phyloP scores from a whole-genome alignment of 92 coral and sea anemone genomes.

The Palythoa caribaeorum region DNA sequence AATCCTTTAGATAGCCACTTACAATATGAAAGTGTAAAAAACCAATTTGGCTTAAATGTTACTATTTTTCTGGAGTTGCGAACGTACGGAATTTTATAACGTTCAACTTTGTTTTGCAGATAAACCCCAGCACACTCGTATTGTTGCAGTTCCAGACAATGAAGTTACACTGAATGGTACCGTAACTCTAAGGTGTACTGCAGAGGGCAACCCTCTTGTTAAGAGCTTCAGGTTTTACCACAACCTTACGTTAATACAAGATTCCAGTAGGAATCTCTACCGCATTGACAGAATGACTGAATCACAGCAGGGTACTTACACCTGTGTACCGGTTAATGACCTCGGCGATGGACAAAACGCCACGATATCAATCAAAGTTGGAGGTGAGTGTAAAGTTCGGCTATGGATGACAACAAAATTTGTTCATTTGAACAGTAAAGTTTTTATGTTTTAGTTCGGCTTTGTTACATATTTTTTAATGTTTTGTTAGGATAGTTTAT shows the following conservation, averaged over 20 bases:
- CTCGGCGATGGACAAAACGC: constrained; percentile 20
- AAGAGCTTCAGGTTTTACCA: constrained; percentile 30
- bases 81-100: no score
- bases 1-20: no score
- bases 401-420: no score
- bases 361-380: constrained; percentile 3
- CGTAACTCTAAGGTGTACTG: constrained; percentile 1
- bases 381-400: not conserved
- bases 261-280: constrained; percentile 10
- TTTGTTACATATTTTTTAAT: no score
- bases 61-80: no score
- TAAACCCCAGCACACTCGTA: constrained; percentile 34
- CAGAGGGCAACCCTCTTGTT: constrained; percentile 9
- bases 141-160: constrained; percentile 37
- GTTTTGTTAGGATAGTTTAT: no score
- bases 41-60: no score
- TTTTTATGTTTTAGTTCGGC: no score
- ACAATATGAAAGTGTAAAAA: no score
- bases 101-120: not conserved
- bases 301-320: constrained; percentile 18
- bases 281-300: not conserved
- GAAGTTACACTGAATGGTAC: constrained; percentile 22
- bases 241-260: not conserved
- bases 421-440: no score
- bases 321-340: constrained; percentile 17